Percentiles rank a stretch among this genome's conserved stretches.
Evolutionary conservation across 2,888 invertebrate species (phyloP).

Genomic region (Odiellus spinosus): DNA sequence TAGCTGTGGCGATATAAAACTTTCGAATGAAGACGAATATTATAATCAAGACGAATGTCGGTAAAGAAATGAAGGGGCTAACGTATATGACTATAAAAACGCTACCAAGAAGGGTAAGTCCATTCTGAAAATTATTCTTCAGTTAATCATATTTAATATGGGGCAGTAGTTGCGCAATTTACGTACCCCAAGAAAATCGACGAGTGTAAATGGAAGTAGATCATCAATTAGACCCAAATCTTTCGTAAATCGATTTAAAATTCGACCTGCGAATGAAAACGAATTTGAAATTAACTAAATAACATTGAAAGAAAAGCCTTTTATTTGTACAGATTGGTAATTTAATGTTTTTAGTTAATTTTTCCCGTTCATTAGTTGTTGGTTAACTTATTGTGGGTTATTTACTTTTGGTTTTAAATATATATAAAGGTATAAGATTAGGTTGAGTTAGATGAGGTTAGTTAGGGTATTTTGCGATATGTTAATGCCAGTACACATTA

Average conservation of each 20-base stretch:
- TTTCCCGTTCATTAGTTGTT: no score
- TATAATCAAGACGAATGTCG: slow-evolving; percentile 49
- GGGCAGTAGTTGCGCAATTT: no score
- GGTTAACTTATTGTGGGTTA: no score
- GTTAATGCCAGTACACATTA: no score
- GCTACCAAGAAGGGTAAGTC: slow-evolving; percentile 33
- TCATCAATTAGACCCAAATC: slow-evolving; percentile 20
- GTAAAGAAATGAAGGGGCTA: slow-evolving; percentile 54
- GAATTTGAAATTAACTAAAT: neutral
- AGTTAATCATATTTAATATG: no score
- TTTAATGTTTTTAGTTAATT: no score
- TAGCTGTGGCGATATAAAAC: slow-evolving; percentile 60
- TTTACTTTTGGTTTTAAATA: no score
- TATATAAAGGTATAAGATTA: no score
- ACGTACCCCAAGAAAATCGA: slow-evolving; percentile 17
- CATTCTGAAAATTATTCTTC: slow-evolving; percentile 15
- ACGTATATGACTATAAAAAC: slow-evolving; percentile 49
- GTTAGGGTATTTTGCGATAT: no score
- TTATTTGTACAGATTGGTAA: no score
- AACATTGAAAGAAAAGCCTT: no score
- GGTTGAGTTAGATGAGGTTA: no score
- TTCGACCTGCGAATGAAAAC: slow-evolving; percentile 11
- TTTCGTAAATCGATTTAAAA: slow-evolving; percentile 19
- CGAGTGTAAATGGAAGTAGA: slow-evolving; percentile 14
- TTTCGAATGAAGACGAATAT: slow-evolving; percentile 57